Evolutionary conservation across 2,888 invertebrate genomes (phyloP).

Genomic region (Drosophila basisetae): DNA sequence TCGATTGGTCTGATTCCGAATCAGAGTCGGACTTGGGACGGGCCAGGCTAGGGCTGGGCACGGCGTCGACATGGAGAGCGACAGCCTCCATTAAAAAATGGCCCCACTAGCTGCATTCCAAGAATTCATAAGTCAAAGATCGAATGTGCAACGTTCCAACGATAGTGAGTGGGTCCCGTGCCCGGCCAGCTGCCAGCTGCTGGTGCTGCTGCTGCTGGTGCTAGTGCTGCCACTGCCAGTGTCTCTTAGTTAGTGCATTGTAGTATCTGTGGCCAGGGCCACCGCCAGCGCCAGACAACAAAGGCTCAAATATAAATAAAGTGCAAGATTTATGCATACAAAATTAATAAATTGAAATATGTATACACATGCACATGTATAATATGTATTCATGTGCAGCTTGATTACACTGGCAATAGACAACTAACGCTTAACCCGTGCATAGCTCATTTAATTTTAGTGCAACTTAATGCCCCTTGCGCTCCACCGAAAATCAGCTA

Average conservation of each 20-base stretch:
- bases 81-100: slow-evolving; percentile 71
- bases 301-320: slow-evolving; percentile 77
- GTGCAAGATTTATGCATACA: slow-evolving; percentile 75
- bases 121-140: slow-evolving; percentile 80
- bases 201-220: background rate
- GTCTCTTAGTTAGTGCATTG: slow-evolving; percentile 50
- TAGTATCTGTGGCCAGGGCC: slow-evolving; percentile 58
- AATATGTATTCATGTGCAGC: background rate
- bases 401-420: slow-evolving; percentile 52
- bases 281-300: slow-evolving; percentile 66
- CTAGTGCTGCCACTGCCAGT: background rate
- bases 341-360: slow-evolving; percentile 75
- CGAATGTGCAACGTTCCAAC: slow-evolving; percentile 66
- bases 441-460: slow-evolving; percentile 69
- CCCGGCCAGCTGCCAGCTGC: slow-evolving; percentile 6
- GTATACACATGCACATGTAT: slow-evolving; percentile 16
- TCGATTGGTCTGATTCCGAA: slow-evolving; percentile 24
- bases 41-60: slow-evolving; percentile 7
- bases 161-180: slow-evolving; percentile 51
- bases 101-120: slow-evolving; percentile 77
- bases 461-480: slow-evolving; percentile 18
- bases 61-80: slow-evolving; percentile 23
- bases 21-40: slow-evolving; percentile 21
- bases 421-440: slow-evolving; percentile 57
- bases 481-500: background rate